A percentile compares a stretch with the other conserved stretches of the same genome.
These are phyloP conservation scores for Epinephelus coioides DNA, from an alignment of 2,797 vertebrate genomes.

Conservation along the genomic window DNA sequence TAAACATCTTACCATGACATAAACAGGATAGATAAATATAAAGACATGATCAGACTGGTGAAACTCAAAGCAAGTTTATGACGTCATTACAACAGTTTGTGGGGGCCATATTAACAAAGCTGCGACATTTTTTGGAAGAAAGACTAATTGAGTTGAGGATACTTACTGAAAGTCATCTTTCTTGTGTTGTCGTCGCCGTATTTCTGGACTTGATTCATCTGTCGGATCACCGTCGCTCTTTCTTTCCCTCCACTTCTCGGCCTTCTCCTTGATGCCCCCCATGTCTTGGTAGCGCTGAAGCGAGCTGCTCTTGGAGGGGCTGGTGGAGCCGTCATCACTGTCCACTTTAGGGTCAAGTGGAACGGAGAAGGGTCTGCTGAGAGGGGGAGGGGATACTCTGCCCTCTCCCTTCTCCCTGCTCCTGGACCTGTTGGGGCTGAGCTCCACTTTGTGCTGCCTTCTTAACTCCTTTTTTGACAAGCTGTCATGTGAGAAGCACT, in stretches of 20 bases:
- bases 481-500: constrained; percentile 68
- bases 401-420: constrained; percentile 45
- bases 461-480: constrained; percentile 83
- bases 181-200: background rate
- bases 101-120: background rate
- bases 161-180: constrained; percentile 69
- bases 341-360: constrained; percentile 62
- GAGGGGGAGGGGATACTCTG: constrained; percentile 67
- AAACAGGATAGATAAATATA: background rate
- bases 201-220: constrained; percentile 70
- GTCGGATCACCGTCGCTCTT: constrained; percentile 76
- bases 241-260: constrained; percentile 89
- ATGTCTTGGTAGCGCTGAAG: constrained; percentile 88
- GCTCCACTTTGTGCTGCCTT: constrained; percentile 81
- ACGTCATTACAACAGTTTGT: background rate
- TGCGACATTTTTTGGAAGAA: background rate
- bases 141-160: background rate
- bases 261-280: constrained; percentile 85
- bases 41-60: background rate
- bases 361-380: constrained; percentile 83
- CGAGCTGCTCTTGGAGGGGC: constrained; percentile 62
- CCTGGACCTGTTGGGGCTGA: constrained; percentile 49
- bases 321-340: constrained; percentile 39
- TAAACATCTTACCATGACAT: background rate
- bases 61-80: background rate